phyloP scores from a whole-genome alignment of 1,140 invertebrate species.

The Aporrectodea caliginosa region DNA sequence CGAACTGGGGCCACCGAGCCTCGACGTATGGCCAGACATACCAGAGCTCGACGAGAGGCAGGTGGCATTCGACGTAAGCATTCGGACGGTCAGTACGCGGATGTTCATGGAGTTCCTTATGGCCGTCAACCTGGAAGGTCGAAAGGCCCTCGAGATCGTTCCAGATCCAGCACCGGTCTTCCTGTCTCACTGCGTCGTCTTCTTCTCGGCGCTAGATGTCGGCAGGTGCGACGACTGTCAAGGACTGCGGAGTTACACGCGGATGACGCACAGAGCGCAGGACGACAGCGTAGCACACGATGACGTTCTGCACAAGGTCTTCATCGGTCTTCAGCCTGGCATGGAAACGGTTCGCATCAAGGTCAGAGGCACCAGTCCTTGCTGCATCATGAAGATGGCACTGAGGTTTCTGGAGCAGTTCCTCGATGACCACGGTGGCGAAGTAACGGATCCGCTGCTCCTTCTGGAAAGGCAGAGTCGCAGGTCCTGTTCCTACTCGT shows the following conservation, averaged over 20 bases:
- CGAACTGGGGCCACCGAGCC: conserved; percentile 14
- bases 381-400: conserved; percentile 30
- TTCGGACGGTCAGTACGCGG: conserved; percentile 9
- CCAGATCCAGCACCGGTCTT: conserved; percentile 27
- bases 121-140: conserved; percentile 10
- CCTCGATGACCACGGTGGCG: conserved; percentile 29
- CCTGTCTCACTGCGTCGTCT: conserved; percentile 27
- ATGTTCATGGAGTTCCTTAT: conserved; percentile 28
- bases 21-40: conserved; percentile 27
- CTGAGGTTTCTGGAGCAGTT: conserved; percentile 26
- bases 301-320: conserved; percentile 29
- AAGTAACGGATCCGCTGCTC: neutral
- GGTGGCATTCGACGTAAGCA: conserved; percentile 29
- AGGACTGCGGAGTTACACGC: neutral
- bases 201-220: conserved; percentile 20
- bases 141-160: conserved; percentile 16
- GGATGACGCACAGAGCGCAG: neutral
- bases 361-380: conserved; percentile 27
- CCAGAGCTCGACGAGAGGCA: conserved; percentile 31
- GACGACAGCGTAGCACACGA: neutral
- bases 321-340: neutral
- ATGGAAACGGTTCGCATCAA: neutral
- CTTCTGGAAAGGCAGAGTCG: neutral
- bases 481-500: conserved; percentile 8
- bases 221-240: conserved; percentile 30